Conservation (phyloP, 2,797 vertebrate genomes). For the Lacerta bilineata region DNA sequence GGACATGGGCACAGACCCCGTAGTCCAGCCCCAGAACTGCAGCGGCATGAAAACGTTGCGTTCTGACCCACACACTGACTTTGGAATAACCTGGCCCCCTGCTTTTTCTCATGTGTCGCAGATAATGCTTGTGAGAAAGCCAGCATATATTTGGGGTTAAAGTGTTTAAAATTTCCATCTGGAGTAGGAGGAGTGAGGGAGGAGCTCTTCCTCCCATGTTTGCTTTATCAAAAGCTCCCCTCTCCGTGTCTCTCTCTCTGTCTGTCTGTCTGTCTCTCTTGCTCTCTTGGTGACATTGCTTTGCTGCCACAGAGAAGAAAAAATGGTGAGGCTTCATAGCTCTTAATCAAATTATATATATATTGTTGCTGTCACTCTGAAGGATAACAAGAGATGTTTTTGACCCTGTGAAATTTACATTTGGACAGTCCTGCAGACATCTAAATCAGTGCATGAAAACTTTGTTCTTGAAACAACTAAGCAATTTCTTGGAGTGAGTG, state of each 20-base stretch:
- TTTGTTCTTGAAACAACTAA: neutral
- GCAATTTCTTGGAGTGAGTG: neutral
- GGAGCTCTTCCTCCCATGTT: neutral
- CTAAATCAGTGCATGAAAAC: rapidly evolving
- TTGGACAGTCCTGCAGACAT: neutral
- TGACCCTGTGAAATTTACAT: neutral
- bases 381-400: neutral
- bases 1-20: too few relatives aligned
- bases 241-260: rapidly evolving
- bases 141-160: neutral
- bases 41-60: too few relatives aligned
- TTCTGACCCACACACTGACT: neutral
- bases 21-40: too few relatives aligned
- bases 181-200: slow-evolving; percentile 63
- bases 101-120: neutral
- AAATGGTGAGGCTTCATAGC: slow-evolving; percentile 67
- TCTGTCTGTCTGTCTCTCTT: rapidly evolving
- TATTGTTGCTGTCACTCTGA: neutral
- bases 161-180: neutral
- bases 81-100: too few relatives aligned
- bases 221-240: slow-evolving; percentile 33
- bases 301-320: neutral
- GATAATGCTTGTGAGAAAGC: neutral
- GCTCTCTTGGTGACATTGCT: neutral
- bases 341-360: rapidly evolving